A percentile compares a stretch with the other conserved stretches of the same genome.
These are phyloP conservation scores for Alosa sapidissima DNA, from an alignment of 2,797 vertebrate genomes.

Conservation along the genomic window DNA sequence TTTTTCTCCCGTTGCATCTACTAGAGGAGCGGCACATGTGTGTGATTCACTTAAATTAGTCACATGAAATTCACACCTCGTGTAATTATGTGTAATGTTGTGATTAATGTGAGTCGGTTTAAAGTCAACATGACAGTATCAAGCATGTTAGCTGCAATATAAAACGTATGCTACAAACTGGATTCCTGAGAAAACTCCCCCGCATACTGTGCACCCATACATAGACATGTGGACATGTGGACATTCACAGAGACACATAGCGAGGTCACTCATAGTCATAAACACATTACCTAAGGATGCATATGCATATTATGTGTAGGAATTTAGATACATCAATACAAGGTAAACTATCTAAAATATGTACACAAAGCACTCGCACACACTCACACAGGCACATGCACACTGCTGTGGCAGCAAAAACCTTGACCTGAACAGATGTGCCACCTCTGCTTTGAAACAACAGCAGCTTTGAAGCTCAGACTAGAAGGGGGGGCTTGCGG, in stretches of 20 bases:
- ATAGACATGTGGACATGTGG: not conserved
- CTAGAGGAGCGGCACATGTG: not conserved
- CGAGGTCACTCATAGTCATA: not conserved
- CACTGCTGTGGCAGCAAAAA: not conserved
- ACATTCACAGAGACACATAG: not conserved
- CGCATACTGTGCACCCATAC: not conserved
- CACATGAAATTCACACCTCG: not conserved
- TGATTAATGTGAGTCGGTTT: not conserved
- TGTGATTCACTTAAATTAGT: not conserved
- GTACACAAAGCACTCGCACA: not conserved
- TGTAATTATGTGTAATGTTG: not conserved
- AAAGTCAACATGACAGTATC: not conserved
- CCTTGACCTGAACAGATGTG: slow-evolving; percentile 38
- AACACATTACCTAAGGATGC: not conserved
- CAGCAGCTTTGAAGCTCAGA: slow-evolving; percentile 35
- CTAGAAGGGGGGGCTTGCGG: not conserved
- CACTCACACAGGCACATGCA: not conserved
- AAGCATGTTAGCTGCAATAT: not conserved
- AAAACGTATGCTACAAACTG: not conserved
- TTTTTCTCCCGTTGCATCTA: not conserved
- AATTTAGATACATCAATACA: not conserved
- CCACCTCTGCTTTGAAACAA: slow-evolving; percentile 36
- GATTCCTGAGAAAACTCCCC: not conserved
- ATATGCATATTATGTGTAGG: not conserved
- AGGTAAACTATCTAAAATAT: not conserved